Evolutionary conservation across 2,888 invertebrate genomes (phyloP).

Genomic region (Malachius bipustulatus): DNA sequence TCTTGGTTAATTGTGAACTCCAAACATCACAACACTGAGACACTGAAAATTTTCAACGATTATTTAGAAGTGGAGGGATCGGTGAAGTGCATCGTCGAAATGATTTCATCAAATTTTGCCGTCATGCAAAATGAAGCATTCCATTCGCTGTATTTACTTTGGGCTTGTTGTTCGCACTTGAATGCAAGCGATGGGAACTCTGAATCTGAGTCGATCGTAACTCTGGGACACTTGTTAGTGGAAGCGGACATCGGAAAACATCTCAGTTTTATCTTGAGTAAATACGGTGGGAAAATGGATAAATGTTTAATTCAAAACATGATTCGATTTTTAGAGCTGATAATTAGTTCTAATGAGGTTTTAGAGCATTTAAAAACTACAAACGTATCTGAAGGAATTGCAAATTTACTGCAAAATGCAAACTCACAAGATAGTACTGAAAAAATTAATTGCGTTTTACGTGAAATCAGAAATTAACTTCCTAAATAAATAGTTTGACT

Average conservation of each 20-base stretch:
- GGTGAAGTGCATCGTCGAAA: constrained; percentile 62
- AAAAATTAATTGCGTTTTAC: constrained; percentile 14
- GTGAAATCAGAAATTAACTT: too few species aligned
- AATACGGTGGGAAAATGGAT: constrained; percentile 32
- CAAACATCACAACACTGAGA: too few species aligned
- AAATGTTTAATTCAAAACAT: constrained; percentile 30
- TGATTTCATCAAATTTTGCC: constrained; percentile 72
- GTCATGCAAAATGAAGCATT: constrained; percentile 83
- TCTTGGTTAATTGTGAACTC: constrained; percentile 69
- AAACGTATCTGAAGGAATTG: constrained; percentile 21
- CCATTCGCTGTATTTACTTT: constrained; percentile 55
- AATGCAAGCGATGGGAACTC: not conserved
- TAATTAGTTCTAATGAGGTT: constrained; percentile 22
- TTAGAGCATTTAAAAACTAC: constrained; percentile 25
- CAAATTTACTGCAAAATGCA: constrained; percentile 20
- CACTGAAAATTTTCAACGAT: constrained; percentile 29
- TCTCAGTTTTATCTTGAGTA: constrained; percentile 28
- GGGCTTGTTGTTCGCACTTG: constrained; percentile 30
- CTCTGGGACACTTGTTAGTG: constrained; percentile 17
- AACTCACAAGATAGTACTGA: constrained; percentile 17
- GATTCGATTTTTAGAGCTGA: constrained; percentile 27
- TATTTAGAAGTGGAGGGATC: constrained; percentile 52
- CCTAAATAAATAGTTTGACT: too few species aligned
- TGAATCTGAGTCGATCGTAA: not conserved
- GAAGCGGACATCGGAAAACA: constrained; percentile 31